phyloP scores from a whole-genome alignment of 2,888 invertebrate genomes.

The Miltochrista miniata region DNA sequence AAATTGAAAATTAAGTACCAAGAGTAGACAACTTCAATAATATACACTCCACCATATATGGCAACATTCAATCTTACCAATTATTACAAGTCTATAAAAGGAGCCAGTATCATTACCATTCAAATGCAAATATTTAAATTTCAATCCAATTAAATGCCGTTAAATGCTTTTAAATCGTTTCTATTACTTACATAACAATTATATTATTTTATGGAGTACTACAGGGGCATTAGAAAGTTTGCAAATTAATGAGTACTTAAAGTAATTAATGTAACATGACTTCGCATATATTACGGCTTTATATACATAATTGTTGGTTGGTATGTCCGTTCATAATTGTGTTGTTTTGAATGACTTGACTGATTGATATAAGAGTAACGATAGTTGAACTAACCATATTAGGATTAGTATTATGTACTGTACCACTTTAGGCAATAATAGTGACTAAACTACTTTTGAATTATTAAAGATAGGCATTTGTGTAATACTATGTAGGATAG shows the following conservation, averaged over 20 bases:
- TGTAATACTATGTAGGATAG: too few relatives aligned
- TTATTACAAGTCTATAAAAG: constrained; percentile 20
- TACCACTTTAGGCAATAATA: too few relatives aligned
- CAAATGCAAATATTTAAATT: constrained; percentile 30
- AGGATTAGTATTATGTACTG: too few relatives aligned
- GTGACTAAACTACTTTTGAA: too few relatives aligned
- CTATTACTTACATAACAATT: constrained; percentile 27
- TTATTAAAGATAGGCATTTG: too few relatives aligned
- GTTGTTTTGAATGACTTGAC: constrained; percentile 2
- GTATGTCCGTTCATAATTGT: not conserved
- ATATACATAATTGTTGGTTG: not conserved
- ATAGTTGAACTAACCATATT: not conserved
- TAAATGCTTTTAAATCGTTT: constrained; percentile 32
- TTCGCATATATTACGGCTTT: constrained; percentile 29
- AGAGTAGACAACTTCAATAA: constrained; percentile 6
- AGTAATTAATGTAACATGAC: constrained; percentile 56
- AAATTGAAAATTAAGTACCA: constrained; percentile 5
- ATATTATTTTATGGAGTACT: constrained; percentile 29
- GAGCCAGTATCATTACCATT: constrained; percentile 20
- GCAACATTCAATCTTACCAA: constrained; percentile 20
- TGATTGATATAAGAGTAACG: not conserved
- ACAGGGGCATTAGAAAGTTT: constrained; percentile 51
- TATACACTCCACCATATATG: constrained; percentile 10
- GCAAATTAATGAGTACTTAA: constrained; percentile 54
- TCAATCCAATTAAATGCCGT: constrained; percentile 23